Base-by-base conservation (phyloP, 2,888 invertebrate genomes). In the Rhagophthalmus giganteus region DNA sequence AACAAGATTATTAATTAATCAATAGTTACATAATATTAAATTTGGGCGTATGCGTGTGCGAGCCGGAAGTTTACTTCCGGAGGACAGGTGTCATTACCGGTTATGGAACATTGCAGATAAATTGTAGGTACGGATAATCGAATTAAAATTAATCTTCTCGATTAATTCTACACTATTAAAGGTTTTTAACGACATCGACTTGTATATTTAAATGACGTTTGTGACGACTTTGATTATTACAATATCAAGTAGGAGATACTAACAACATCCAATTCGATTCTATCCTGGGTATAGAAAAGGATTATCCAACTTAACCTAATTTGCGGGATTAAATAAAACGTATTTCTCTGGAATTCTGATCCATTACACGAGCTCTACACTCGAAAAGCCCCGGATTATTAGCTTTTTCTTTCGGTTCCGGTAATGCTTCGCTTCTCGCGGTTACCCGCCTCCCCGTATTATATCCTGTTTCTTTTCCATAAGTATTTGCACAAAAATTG, bases 251-350 rank as follows among this genome's bases (percentile, higher is more conserved):
- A n/a, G n/a, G n/a, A n/a, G n/a, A n/a, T n/a, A n/a, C n/a, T n/a
- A n/a, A n/a, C n/a, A n/a, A n/a, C n/a, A n/a, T n/a, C n/a, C 20
- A 20, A 20, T 20, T 7, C 7, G 20, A 20, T 20, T 20, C 20
- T 20, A 20, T 3, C 20, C 20, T 20, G 4, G 30, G 25, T 14
- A 31, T 38, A 24, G 16, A 45, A 38, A 46, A 28, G 38, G 46
- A 46, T 46, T 46, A 46, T 38, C 46, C 32, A 38, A 38, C 46
- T 46, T 38, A 46, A 46, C 30, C 38, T 31, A 46, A 46, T 46
- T 46, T 46, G 46, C 32, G 31, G 32, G 38, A 46, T 46, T 46
- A 46, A 37, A 37, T 38, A 32, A 38, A 46, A 46, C 30, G 46
- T 32, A 46, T 46, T 46, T 46, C 32, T 26, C 30, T 25, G 20